phyloP scores from a whole-genome alignment of 92 coral and sea anemone species.

The Diadumene lineata region DNA sequence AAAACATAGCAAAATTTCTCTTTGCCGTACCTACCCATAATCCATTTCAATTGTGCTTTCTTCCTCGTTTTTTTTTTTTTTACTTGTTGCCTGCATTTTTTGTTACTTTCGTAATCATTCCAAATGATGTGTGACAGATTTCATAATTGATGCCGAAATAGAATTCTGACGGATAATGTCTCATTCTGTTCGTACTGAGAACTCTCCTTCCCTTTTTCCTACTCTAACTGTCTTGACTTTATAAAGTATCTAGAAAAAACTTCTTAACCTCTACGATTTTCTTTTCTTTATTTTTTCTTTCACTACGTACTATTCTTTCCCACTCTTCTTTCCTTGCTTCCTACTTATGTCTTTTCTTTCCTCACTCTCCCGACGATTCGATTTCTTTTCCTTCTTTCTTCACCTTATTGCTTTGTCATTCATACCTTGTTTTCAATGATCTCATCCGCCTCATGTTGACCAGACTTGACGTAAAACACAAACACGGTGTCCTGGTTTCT shows the following conservation, averaged over 20 bases:
- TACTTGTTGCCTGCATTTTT: no score
- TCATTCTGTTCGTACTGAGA: no score
- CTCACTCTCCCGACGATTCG: neutral
- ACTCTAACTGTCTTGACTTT: no score
- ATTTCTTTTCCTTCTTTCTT: neutral
- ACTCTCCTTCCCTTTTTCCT: neutral
- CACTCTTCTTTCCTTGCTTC: neutral
- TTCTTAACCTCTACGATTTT: neutral
- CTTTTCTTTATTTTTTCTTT: neutral
- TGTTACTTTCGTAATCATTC: no score
- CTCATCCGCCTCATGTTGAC: conserved; percentile 77
- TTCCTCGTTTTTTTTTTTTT: no score
- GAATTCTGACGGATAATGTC: no score
- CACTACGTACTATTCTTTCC: neutral
- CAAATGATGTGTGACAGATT: no score
- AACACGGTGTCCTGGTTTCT: conserved; percentile 90
- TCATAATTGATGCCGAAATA: no score
- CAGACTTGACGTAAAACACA: conserved; percentile 89
- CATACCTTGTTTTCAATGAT: conserved; percentile 78
- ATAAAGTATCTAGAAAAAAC: no score
- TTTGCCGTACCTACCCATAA: no score
- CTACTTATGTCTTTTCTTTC: neutral
- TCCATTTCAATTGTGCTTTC: no score
- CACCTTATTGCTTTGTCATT: neutral
- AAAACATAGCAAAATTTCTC: no score